Percentiles rank a stretch among this genome's conserved stretches.
phyloP scores from a whole-genome alignment of 2,113 vertebrate genomes.

The Azemiops feae region DNA sequence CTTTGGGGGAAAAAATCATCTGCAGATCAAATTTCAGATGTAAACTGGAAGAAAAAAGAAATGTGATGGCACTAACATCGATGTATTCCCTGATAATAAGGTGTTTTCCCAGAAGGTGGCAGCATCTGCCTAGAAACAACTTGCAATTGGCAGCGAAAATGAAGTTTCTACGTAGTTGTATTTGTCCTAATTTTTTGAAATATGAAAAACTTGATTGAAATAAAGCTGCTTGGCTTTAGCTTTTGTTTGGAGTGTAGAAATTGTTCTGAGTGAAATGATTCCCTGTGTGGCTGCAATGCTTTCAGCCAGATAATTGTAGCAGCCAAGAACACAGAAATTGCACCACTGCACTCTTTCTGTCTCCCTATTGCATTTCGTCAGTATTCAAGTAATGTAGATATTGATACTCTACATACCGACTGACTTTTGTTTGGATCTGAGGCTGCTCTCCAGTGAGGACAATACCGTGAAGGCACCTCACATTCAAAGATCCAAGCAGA shows the following conservation, averaged over 20 bases:
- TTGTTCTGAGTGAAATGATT: background rate
- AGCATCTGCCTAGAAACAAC: background rate
- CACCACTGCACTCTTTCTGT: background rate
- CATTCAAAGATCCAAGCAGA: background rate
- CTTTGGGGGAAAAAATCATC: background rate
- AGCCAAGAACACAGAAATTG: background rate
- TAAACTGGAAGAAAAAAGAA: background rate
- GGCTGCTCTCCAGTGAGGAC: background rate
- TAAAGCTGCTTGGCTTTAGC: background rate
- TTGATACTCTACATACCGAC: background rate
- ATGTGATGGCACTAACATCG: background rate
- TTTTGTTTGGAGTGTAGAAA: background rate
- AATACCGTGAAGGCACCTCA: background rate
- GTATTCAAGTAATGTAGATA: background rate
- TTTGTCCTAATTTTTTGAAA: background rate
- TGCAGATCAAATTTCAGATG: background rate
- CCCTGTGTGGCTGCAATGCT: background rate
- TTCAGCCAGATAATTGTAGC: background rate
- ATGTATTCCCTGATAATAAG: background rate
- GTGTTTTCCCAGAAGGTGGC: conserved; percentile 7
- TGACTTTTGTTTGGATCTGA: background rate
- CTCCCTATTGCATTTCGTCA: background rate
- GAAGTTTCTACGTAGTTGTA: background rate
- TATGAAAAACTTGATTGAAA: background rate
- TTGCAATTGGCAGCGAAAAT: background rate